These are phyloP conservation scores for Nymphalis c-album DNA, from an alignment of 2,888 invertebrate genomes.

Conservation along the genomic window DNA sequence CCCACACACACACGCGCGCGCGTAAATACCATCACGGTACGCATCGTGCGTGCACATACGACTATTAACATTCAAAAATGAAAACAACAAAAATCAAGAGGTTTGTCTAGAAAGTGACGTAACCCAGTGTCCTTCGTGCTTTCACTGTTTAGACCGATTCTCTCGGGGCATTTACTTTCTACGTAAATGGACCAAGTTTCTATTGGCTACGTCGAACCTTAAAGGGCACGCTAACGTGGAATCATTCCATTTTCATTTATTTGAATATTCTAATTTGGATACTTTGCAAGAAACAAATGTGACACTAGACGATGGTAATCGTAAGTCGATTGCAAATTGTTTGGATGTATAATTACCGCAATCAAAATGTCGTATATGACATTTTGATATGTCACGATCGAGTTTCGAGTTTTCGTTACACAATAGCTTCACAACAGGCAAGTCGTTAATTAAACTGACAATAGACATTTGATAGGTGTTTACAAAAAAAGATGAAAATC, in stretches of 20 bases:
- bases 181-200: slow-evolving; percentile 9
- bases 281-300: too few relatives aligned
- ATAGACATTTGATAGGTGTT: too few relatives aligned
- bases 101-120: not conserved
- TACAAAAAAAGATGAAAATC: too few relatives aligned
- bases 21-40: not conserved
- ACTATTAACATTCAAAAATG: not conserved
- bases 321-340: too few relatives aligned
- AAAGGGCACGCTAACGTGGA: slow-evolving; percentile 7
- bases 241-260: slow-evolving; percentile 15
- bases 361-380: too few relatives aligned
- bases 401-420: too few relatives aligned
- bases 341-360: too few relatives aligned
- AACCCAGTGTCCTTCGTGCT: slow-evolving; percentile 4
- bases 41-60: not conserved
- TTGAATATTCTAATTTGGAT: not conserved
- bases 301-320: too few relatives aligned
- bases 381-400: too few relatives aligned
- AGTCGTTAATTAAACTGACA: too few relatives aligned
- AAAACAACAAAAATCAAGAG: not conserved
- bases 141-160: slow-evolving; percentile 12
- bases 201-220: slow-evolving; percentile 3
- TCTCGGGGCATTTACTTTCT: slow-evolving; percentile 8
- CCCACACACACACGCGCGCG: not conserved
- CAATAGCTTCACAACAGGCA: too few relatives aligned